Conservation (phyloP, 1,140 invertebrate genomes). For the Drosophila virilis region DNA sequence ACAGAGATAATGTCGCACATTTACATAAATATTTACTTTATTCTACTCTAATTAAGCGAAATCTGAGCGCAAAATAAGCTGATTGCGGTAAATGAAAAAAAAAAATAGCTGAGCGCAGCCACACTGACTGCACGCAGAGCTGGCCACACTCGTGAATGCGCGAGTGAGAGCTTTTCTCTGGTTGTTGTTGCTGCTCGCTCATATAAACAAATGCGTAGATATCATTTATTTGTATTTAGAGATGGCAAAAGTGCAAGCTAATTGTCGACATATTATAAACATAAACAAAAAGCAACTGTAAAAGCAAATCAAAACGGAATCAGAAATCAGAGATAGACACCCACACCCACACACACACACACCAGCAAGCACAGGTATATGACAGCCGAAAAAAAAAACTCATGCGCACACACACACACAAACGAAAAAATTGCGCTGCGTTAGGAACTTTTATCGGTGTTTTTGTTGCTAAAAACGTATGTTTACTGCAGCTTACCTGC, state of each 20-base stretch:
- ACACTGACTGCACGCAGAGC: not conserved
- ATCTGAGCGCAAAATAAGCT: not conserved
- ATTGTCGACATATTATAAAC: slow-evolving; percentile 60
- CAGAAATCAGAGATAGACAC: slow-evolving; percentile 52
- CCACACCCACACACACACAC: slow-evolving; percentile 30
- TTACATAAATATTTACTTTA: not conserved
- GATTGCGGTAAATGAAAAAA: not conserved
- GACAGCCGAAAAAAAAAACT: slow-evolving; percentile 23
- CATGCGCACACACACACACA: slow-evolving; percentile 9
- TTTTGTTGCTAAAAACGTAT: slow-evolving; percentile 4
- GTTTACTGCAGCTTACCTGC: slow-evolving; percentile 58
- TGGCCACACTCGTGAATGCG: slow-evolving; percentile 25
- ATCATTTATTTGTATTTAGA: slow-evolving; percentile 34
- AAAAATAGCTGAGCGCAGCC: slow-evolving; percentile 4
- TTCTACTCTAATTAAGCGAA: not conserved
- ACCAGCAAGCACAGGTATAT: slow-evolving; percentile 33
- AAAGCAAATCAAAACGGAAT: slow-evolving; percentile 41
- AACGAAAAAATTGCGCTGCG: slow-evolving; percentile 24
- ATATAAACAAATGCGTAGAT: slow-evolving; percentile 75
- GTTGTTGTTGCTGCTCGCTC: slow-evolving; percentile 17
- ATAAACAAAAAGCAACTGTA: slow-evolving; percentile 68
- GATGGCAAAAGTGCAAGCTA: slow-evolving; percentile 58
- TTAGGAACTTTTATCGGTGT: slow-evolving; percentile 47
- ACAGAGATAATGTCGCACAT: not conserved
- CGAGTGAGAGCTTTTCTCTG: slow-evolving; percentile 21